Conservation (phyloP, 2,888 invertebrate species). For the Nemotelus pantherinus region DNA sequence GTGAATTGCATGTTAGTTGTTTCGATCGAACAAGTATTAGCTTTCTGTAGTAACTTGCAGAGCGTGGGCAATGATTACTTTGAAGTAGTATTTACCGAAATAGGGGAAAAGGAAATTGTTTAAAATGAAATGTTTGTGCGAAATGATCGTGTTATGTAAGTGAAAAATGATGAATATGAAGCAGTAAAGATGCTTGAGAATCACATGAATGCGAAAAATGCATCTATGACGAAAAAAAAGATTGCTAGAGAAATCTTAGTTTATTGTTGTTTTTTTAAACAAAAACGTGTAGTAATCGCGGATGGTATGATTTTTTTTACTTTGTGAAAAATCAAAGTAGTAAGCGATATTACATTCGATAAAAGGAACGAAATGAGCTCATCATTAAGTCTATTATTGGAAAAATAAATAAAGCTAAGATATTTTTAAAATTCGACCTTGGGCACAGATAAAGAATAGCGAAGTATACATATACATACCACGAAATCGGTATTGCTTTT, state of each 20-base stretch:
- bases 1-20: background rate
- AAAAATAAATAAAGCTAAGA: too few species aligned
- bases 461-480: too few species aligned
- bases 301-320: too few species aligned
- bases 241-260: background rate
- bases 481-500: too few species aligned
- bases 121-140: slow-evolving; percentile 5
- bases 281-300: too few species aligned
- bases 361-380: too few species aligned
- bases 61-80: slow-evolving; percentile 35
- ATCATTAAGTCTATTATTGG: too few species aligned
- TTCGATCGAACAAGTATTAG: slow-evolving; percentile 2
- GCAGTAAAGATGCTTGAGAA: background rate
- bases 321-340: too few species aligned
- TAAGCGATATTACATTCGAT: too few species aligned
- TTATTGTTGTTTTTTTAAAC: too few species aligned
- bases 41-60: slow-evolving; percentile 12
- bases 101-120: slow-evolving; percentile 14
- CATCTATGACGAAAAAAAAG: background rate
- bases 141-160: slow-evolving; percentile 14
- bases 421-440: too few species aligned
- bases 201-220: slow-evolving; percentile 2
- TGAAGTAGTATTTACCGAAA: background rate
- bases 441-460: too few species aligned
- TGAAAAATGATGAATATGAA: background rate